phyloP scores from a whole-genome alignment of 2,888 invertebrate genomes.

The Ochropleura plecta region DNA sequence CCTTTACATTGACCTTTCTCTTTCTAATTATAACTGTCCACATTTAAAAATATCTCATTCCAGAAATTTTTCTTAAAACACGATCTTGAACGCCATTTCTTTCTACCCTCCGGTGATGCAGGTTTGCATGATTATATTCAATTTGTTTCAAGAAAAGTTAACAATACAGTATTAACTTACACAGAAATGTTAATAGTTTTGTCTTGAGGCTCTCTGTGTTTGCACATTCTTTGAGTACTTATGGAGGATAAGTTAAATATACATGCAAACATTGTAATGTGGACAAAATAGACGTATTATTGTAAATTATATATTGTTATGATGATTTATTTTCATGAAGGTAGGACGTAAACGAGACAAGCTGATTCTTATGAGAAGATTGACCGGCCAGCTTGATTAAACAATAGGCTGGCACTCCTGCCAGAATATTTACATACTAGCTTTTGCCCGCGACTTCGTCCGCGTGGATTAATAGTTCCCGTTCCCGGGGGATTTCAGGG shows the following conservation, averaged over 20 bases:
- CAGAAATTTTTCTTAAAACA: constrained; percentile 44
- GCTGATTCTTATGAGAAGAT: background rate
- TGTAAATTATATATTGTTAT: constrained; percentile 23
- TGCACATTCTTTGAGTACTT: constrained; percentile 43
- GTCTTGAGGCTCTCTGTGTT: constrained; percentile 47
- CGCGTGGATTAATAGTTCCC: too few species aligned
- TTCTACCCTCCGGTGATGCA: constrained; percentile 45
- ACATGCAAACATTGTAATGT: constrained; percentile 23
- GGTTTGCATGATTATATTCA: constrained; percentile 55
- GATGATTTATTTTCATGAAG: background rate
- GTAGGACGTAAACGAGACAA: background rate
- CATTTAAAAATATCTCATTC: constrained; percentile 43
- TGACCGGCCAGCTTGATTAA: background rate
- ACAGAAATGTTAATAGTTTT: constrained; percentile 50
- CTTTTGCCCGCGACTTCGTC: too few species aligned
- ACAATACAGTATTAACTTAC: constrained; percentile 60
- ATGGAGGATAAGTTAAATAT: constrained; percentile 14
- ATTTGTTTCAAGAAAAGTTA: constrained; percentile 61
- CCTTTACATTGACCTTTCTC: constrained; percentile 26
- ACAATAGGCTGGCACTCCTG: too few species aligned
- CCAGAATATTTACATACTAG: too few species aligned
- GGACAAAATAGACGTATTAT: constrained; percentile 30
- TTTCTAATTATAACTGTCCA: constrained; percentile 37
- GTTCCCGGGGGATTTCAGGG: too few species aligned
- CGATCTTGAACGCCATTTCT: constrained; percentile 50